Evolutionary conservation across 2,113 vertebrate species (phyloP).

Genomic region (Dipodomys ordii): DNA sequence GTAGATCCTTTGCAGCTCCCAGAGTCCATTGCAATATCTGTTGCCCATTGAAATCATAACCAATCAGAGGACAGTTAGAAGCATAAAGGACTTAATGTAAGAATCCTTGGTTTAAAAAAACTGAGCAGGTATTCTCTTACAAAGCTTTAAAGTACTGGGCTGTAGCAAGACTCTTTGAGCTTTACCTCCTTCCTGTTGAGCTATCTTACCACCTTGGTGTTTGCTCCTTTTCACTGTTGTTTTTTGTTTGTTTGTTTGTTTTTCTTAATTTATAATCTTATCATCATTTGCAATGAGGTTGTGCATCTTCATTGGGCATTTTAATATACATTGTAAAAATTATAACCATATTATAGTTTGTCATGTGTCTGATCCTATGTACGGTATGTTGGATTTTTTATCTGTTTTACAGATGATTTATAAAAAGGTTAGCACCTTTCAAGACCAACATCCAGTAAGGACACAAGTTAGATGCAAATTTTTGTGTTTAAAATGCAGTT

Average conservation of each 20-base stretch:
- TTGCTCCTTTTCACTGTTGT: neutral
- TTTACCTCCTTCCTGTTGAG: neutral
- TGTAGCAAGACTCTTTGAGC: neutral
- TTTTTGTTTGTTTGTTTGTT: too few relatives aligned
- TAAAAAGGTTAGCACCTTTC: neutral
- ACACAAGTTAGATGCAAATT: neutral
- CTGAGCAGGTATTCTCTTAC: neutral
- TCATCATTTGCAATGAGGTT: neutral
- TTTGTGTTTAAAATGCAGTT: neutral
- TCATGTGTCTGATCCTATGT: neutral
- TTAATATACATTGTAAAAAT: neutral
- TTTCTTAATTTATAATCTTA: neutral
- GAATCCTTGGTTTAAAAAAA: neutral
- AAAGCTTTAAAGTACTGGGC: neutral
- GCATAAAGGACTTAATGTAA: neutral
- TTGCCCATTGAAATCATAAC: neutral
- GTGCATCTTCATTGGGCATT: neutral
- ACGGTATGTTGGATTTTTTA: neutral
- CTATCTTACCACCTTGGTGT: neutral
- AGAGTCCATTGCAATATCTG: neutral
- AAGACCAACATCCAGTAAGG: neutral
- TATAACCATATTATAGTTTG: neutral
- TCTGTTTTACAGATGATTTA: neutral
- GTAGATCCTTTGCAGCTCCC: neutral
- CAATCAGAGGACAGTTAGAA: neutral